Percentiles rank a stretch among this genome's conserved stretches.
phyloP scores from a whole-genome alignment of 2,888 invertebrate species.

The Temnothorax unifasciatus region DNA sequence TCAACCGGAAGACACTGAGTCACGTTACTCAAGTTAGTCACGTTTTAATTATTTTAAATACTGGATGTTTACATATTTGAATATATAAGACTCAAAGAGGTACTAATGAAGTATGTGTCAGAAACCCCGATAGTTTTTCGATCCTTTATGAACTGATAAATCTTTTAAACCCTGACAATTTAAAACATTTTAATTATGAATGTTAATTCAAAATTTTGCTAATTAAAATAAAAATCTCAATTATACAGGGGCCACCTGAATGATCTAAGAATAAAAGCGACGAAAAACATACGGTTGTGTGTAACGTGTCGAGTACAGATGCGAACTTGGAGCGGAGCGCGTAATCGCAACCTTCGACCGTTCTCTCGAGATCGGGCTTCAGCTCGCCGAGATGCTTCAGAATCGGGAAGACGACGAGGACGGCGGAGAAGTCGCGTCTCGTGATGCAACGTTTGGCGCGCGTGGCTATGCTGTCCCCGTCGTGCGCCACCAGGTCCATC shows the following conservation, averaged over 20 bases:
- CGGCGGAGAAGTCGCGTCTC: constrained; percentile 93
- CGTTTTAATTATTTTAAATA: constrained; percentile 91
- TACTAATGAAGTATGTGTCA: constrained; percentile 87
- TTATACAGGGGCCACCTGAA: neutral
- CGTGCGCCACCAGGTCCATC: constrained; percentile 94
- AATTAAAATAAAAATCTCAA: neutral
- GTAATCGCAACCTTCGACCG: constrained; percentile 91
- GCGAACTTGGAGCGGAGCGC: constrained; percentile 91
- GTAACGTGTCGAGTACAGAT: constrained; percentile 91
- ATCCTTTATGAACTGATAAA: neutral
- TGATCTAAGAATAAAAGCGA: neutral
- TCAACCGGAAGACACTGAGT: neutral
- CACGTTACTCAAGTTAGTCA: neutral
- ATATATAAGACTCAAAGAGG: constrained; percentile 99
- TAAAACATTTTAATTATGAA: neutral
- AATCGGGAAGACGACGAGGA: constrained; percentile 93
- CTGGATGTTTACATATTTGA: constrained; percentile 98
- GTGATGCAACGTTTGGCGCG: constrained; percentile 92
- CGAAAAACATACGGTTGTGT: constrained; percentile 90
- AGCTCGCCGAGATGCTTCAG: constrained; percentile 92
- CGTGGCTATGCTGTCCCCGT: constrained; percentile 94
- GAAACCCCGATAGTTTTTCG: neutral
- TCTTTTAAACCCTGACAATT: neutral
- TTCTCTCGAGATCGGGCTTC: constrained; percentile 93
- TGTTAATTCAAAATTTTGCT: constrained; percentile 4